These are phyloP conservation scores for Sorex maritimensis DNA, from an alignment of 2,797 vertebrate species.

Conservation along the genomic window DNA sequence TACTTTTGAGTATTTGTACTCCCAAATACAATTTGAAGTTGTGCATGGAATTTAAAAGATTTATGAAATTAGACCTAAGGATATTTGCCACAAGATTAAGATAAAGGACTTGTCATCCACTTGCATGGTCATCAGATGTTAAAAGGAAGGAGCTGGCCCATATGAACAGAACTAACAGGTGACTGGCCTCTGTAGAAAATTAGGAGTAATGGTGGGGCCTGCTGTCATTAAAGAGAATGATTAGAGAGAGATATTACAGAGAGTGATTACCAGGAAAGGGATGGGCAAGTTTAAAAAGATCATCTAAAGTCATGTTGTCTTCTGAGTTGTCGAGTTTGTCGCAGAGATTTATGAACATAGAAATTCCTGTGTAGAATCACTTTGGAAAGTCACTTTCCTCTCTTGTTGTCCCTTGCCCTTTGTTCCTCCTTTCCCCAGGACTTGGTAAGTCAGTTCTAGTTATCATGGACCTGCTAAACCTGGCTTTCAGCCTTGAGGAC, in stretches of 20 bases:
- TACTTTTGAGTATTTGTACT: background rate
- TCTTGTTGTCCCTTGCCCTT: background rate
- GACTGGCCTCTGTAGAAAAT: background rate
- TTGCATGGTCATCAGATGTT: too few species aligned
- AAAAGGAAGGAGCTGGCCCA: background rate
- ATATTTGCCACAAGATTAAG: too few species aligned
- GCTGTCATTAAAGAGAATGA: background rate
- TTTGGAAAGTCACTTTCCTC: background rate
- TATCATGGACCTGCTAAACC: background rate
- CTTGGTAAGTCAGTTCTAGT: slow-evolving; percentile 52
- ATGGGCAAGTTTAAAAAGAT: background rate
- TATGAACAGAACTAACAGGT: background rate
- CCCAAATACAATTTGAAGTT: too few species aligned
- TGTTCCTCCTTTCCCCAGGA: background rate
- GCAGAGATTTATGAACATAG: background rate
- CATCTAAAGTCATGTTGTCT: background rate
- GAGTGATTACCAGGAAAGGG: background rate
- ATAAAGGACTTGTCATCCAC: background rate
- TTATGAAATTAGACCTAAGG: background rate
- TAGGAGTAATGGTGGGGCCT: too few species aligned
- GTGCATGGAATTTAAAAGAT: background rate
- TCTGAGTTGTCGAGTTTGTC: slow-evolving; percentile 50
- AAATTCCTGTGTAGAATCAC: background rate
- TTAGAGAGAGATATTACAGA: background rate
- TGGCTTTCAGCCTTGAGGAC: background rate